Evolutionary conservation across 2,888 invertebrate genomes (phyloP).

Genomic region (Lomographa bimaculata): DNA sequence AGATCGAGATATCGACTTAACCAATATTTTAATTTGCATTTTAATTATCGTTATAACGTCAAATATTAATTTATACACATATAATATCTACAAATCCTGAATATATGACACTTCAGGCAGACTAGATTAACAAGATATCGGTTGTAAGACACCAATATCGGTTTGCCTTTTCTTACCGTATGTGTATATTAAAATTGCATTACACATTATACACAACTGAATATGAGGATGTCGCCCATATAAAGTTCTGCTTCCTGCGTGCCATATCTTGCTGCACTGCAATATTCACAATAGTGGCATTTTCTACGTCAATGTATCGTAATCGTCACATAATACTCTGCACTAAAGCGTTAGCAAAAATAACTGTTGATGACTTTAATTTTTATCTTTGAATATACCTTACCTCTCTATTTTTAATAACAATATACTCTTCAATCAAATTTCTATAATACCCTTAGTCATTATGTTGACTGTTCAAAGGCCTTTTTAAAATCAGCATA

Average conservation of each 20-base stretch:
- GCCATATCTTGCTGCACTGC: conserved; percentile 7
- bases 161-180: too few species aligned
- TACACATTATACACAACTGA: too few species aligned
- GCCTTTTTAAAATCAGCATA: background rate
- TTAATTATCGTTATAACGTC: too few species aligned
- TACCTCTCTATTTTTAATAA: background rate
- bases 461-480: conserved; percentile 9
- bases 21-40: too few species aligned
- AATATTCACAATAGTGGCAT: conserved; percentile 11
- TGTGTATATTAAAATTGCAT: too few species aligned
- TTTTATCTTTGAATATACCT: background rate
- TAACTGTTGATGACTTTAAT: conserved; percentile 14
- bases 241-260: too few species aligned
- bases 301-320: conserved; percentile 10
- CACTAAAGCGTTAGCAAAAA: conserved; percentile 27
- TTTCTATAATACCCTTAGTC: conserved; percentile 7
- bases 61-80: too few species aligned
- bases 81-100: too few species aligned
- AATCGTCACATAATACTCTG: conserved; percentile 22
- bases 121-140: conserved; percentile 7
- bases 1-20: too few species aligned
- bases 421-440: background rate
- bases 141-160: too few species aligned
- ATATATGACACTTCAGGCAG: conserved; percentile 8
- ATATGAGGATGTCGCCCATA: too few species aligned